Evolutionary conservation across 1,140 invertebrate species (phyloP), one percentile per base, ranked within the genome.

Genomic region (Drosophila lini): DNA sequence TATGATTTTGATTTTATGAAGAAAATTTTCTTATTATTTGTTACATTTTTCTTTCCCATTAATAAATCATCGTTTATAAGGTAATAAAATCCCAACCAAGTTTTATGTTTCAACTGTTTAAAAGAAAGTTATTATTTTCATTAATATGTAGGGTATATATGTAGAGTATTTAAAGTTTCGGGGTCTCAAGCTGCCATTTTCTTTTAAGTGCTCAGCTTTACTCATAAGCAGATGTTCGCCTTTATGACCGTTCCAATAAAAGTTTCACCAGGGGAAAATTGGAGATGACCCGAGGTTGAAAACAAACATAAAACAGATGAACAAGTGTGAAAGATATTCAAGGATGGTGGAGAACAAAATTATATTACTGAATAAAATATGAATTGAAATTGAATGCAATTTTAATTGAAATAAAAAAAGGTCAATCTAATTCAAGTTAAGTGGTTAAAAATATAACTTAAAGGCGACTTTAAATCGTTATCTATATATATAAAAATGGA

Each of bases 241-340:
- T 62, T 62, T 62, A 62, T 57, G 60, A 22, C 13, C 25, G 3
- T 31, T 62, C 8, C n/a, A 61, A 31, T 28, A 57, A 62, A 62
- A 58, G 32, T 40, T 40, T 57, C 7, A 58, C 6, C 50, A 58
- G 25, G n/a, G 34, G 8, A 31, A 57, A 62, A 40, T 40, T 62
- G n/a, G 9, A 38, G 32, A 56, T 61, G 59, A 56, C 48, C 50
- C 22, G n/a, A 19, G 32, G 59, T 19, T 38, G 48, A 40, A 57
- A 57, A 40, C 50, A 55, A 57, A 62, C 50, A 62, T 62, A 57
- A 62, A 40, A 62, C 59, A 62, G 32, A 55, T 53, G 32, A 55
- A 34, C 11, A 36, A 36, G 47, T 56, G 32, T 6, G 31, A 55
- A 60, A 25, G 19, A 36, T 53, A 25, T 28, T 55, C 11, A n/a